Conservation (phyloP, 1,140 invertebrate species). For the Ceratina calcarata region DNA sequence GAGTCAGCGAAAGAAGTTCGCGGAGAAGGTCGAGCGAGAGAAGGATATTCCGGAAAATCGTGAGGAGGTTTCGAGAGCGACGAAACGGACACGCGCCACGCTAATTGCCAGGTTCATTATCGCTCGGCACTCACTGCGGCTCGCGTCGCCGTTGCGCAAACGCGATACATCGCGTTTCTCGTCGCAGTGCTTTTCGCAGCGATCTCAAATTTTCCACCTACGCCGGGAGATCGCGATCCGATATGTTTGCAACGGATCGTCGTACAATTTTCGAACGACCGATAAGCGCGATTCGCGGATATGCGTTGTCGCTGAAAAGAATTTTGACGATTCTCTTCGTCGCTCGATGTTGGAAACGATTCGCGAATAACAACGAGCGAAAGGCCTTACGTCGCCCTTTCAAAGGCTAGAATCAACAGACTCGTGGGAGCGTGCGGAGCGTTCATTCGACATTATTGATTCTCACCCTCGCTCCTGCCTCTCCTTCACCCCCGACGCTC, state of each 20-base stretch:
- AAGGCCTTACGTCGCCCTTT: constrained; percentile 55
- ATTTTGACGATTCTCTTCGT: background rate
- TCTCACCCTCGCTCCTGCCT: constrained; percentile 54
- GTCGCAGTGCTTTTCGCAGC: background rate
- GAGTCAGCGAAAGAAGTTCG: too few relatives aligned
- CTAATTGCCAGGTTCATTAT: constrained; percentile 29
- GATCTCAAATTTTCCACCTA: background rate
- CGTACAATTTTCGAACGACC: too few relatives aligned
- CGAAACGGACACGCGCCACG: background rate
- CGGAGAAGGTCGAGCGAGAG: background rate
- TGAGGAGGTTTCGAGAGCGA: background rate
- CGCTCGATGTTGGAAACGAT: constrained; percentile 21
- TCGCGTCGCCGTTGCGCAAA: constrained; percentile 22
- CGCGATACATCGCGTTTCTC: constrained; percentile 11
- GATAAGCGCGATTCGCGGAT: too few relatives aligned
- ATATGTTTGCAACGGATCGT: too few relatives aligned
- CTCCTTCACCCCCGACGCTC: constrained; percentile 21
- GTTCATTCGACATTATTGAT: constrained; percentile 66
- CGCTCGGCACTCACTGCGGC: constrained; percentile 14
- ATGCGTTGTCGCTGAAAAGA: background rate
- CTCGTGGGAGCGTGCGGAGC: constrained; percentile 62
- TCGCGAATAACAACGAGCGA: constrained; percentile 36
- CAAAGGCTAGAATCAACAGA: constrained; percentile 62
- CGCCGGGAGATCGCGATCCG: too few relatives aligned
- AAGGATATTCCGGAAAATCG: background rate